Evolutionary conservation across 2,888 invertebrate genomes (phyloP).

Genomic region (Drosophila mimetica): DNA sequence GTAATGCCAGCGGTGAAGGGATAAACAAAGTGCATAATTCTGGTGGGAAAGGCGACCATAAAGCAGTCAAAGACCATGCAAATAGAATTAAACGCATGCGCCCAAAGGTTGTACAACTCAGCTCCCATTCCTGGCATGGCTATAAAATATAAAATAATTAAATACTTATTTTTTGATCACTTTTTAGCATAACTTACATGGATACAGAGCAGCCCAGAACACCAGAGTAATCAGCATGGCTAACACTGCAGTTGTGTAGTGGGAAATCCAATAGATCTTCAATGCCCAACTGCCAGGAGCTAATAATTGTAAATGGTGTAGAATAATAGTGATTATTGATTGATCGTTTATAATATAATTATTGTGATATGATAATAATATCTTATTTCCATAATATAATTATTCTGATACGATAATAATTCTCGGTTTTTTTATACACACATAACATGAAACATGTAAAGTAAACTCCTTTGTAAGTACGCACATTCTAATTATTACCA

Average conservation of each 20-base stretch:
- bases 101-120: slow-evolving; percentile 84
- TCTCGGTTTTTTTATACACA: no score
- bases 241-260: slow-evolving; percentile 87
- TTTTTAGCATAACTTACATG: slow-evolving; percentile 52
- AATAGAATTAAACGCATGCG: slow-evolving; percentile 90
- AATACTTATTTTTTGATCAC: not conserved
- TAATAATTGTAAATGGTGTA: slow-evolving; percentile 19
- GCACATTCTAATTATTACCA: no score
- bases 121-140: slow-evolving; percentile 51
- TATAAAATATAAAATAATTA: slow-evolving; percentile 4
- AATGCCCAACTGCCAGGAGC: slow-evolving; percentile 74
- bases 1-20: slow-evolving; percentile 86
- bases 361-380: no score
- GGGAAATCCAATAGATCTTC: slow-evolving; percentile 88
- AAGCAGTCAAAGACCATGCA: slow-evolving; percentile 89
- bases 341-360: not conserved
- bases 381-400: not conserved
- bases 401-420: no score
- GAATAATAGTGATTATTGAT: not conserved
- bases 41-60: slow-evolving; percentile 89
- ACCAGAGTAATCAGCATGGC: slow-evolving; percentile 89
- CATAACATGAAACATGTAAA: no score
- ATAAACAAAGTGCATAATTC: slow-evolving; percentile 87
- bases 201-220: slow-evolving; percentile 87
- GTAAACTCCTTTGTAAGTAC: no score